These are phyloP conservation scores for Alligator sinensis DNA, from an alignment of 2,113 vertebrate species.

Conservation along the genomic window DNA sequence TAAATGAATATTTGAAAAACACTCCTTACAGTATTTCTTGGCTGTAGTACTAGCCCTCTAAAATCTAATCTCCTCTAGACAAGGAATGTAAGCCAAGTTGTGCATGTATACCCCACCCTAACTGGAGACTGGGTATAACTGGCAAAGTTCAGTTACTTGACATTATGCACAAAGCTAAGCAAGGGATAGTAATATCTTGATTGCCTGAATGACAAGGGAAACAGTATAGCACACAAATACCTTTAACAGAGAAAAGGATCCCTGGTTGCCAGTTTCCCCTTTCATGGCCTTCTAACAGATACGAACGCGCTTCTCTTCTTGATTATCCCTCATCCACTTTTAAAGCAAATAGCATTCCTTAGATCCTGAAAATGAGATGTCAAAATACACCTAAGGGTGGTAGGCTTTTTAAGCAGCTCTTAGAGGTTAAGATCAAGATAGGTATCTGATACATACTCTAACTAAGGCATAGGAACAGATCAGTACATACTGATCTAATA, in stretches of 20 bases:
- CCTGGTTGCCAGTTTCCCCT: not conserved
- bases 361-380: not conserved
- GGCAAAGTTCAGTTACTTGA: not conserved
- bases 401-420: not conserved
- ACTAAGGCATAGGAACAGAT: not conserved
- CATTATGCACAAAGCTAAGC: not conserved
- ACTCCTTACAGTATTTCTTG: not conserved
- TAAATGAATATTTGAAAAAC: not conserved
- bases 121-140: not conserved
- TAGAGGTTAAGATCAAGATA: not conserved
- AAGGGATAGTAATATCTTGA: not conserved
- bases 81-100: not conserved
- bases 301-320: not conserved
- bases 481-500: not conserved
- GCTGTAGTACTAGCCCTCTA: not conserved
- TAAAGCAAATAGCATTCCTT: not conserved
- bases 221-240: not conserved
- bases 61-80: not conserved
- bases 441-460: not conserved
- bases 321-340: not conserved
- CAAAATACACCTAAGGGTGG: not conserved
- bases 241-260: not conserved
- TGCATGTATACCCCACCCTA: not conserved
- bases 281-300: not conserved
- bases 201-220: not conserved